Base-by-base conservation (phyloP, 2,888 invertebrate genomes). In the Amphipoea lucens region DNA sequence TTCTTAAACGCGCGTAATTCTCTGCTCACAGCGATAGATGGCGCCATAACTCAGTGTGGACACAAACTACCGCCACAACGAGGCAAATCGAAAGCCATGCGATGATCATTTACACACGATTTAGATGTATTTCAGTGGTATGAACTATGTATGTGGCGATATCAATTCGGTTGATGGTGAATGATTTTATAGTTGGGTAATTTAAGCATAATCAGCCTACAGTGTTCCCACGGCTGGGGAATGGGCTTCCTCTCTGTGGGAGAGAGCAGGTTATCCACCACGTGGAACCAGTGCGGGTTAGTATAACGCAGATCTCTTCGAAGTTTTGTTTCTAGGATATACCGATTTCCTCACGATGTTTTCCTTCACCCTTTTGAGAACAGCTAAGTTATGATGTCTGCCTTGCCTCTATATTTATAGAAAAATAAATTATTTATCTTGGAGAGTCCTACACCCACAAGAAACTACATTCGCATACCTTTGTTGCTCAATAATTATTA, bases 41-140 rank as follows among this genome's bases (percentile, higher is more conserved):
- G 83, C 66, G 73, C 75, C 68, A 83, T 88, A 83, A 85, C 79
- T 88, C 88, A 83, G 65, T n/a, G 81, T 57, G 74, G 83, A 87
- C 83, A 67, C 76, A 76, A 85, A 87, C 88, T 87, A 80, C 85
- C 87, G 82, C 69, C 81, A 76, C 82, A 77, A 76, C 67, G 78
- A 85, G 81, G 85, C 78, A 81, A 87, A 87, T 88, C 87, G 86
- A 88, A 84, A 86, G 78, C 87, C 79, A 85, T 71, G 62, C 42
- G 65, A 71, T 79, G 69, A 82, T 82, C 85, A 83, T 83, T 85
- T 81, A 81, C 77, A 78, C 70, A 78, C 76, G 65, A 79, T 83
- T 86, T 79, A 79, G 76, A 86, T 79, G 67, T 79, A 74, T 79
- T 86, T 79, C 67, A 51, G 36, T 51, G 23, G 40, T 71, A 68